A percentile compares a stretch with the other conserved stretches of the same genome.
These are phyloP conservation scores for Ptilorrhoa leucosticta DNA, from an alignment of 2,113 vertebrate species.

Conservation along the genomic window DNA sequence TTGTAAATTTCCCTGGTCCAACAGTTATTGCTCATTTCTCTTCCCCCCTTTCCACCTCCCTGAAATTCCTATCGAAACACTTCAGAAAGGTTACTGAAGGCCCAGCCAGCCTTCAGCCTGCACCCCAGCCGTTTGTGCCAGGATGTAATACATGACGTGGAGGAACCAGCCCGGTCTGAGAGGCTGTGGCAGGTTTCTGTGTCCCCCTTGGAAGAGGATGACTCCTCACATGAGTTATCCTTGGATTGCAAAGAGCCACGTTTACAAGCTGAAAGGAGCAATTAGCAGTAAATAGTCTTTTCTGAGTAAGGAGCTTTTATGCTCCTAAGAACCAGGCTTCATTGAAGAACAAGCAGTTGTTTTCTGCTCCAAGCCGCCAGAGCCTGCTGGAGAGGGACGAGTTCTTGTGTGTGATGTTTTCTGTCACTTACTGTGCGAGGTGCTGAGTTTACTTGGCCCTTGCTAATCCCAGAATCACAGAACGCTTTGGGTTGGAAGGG, in stretches of 20 bases:
- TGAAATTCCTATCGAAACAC: background rate
- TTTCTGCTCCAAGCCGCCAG: background rate
- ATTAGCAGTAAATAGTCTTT: background rate
- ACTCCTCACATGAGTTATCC: background rate
- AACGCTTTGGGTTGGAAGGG: background rate
- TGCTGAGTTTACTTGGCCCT: background rate
- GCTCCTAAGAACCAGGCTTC: background rate
- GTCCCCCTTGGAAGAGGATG: background rate
- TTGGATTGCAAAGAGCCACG: background rate
- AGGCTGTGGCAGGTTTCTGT: background rate
- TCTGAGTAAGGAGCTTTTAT: background rate
- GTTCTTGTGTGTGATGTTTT: background rate
- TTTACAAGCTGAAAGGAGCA: background rate
- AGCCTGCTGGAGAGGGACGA: background rate
- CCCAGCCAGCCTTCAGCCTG: background rate
- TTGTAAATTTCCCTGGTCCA: background rate
- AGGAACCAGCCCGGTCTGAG: background rate
- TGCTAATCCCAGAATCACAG: too few species aligned
- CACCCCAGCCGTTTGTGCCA: background rate
- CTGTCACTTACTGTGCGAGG: background rate
- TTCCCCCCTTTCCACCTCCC: background rate
- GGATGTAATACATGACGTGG: background rate
- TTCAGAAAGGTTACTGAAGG: too few species aligned
- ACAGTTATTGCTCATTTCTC: background rate
- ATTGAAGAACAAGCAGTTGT: background rate